Base-by-base conservation (phyloP, 2,888 invertebrate species). In the Machimus atricapillus region DNA sequence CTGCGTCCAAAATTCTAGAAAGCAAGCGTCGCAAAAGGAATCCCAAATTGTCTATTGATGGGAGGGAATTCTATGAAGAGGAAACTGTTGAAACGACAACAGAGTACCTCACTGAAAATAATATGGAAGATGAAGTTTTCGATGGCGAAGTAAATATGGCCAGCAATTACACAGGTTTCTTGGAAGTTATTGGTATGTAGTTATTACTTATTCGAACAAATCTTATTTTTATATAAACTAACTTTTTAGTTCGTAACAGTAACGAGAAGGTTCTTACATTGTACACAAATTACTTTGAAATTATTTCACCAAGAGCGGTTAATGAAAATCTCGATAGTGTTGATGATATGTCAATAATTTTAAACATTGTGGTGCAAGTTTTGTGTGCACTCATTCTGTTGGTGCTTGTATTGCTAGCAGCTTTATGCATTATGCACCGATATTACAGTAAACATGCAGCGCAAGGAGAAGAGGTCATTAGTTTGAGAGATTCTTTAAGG, bases 131-230 rank as follows among this genome's bases (percentile, higher is more conserved):
- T n/a, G 91, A 93, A 34, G 94, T 95, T 2, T 94, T 93, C 87
- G 97, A 97, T 91, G 97, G 97, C 0, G 94, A 93, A 85, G 93
- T 98, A 79, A 96, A 97, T 90, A 93, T 95, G 16, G 94, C 94
- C 85, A 95, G 96, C 14, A 97, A 97, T 91, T 98, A 98, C 90
- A 97, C 97, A 0, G 96, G 97, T 27, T 97, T 97, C 91, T 94
- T 98, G 52, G 97, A 97, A 93, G 94, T 97, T 14, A 95, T 97
- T 90, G 95, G 97, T 96, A 92, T 93, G 94, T 93, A 40, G 12
- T 40, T 12, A 77, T n/a, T 6, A 14, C 5, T 8, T 23, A 19
- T 14, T 27, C 16, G 88, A n/a, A 66, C 83, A 77, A 14, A 76
- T 19, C 78, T 7, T 1, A 87, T 86, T 87, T 27, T 88, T 87